A percentile compares a stretch with the other conserved stretches of the same genome.
These are phyloP conservation scores for Zygaena filipendulae DNA, from an alignment of 2,888 invertebrate genomes.

Conservation along the genomic window DNA sequence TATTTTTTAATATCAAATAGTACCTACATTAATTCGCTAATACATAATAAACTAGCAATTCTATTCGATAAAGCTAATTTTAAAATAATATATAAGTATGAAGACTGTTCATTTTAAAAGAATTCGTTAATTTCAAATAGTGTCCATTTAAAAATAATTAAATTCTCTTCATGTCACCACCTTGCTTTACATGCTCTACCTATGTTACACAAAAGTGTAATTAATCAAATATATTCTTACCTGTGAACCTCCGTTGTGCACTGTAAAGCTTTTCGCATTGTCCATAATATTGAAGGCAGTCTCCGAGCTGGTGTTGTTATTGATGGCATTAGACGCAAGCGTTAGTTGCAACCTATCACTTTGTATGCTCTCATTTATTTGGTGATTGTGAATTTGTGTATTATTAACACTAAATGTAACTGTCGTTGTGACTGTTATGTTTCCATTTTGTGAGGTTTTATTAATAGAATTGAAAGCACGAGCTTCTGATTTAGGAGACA, in stretches of 20 bases:
- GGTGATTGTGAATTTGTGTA: conserved; percentile 61
- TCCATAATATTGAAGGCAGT: conserved; percentile 44
- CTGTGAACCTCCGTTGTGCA: conserved; percentile 49
- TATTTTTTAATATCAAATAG: too few relatives aligned
- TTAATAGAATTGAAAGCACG: conserved; percentile 54
- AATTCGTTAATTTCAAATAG: too few relatives aligned
- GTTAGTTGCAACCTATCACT: conserved; percentile 62
- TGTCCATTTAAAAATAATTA: too few relatives aligned
- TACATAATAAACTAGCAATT: too few relatives aligned
- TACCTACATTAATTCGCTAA: too few relatives aligned
- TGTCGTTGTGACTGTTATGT: conserved; percentile 88
- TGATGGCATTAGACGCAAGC: conserved; percentile 60
- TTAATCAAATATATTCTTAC: too few relatives aligned
- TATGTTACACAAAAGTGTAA: too few relatives aligned
- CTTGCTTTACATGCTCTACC: too few relatives aligned
- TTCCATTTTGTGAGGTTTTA: conserved; percentile 69
- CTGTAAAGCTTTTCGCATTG: conserved; percentile 36
- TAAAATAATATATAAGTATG: too few relatives aligned
- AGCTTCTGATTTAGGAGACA: conserved; percentile 53
- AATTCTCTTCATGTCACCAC: too few relatives aligned
- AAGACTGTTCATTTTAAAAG: too few relatives aligned
- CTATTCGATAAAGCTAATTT: too few relatives aligned
- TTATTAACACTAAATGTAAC: conserved; percentile 83
- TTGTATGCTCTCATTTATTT: conserved; percentile 58
- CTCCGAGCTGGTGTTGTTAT: conserved; percentile 50